phyloP scores from a whole-genome alignment of 2,888 invertebrate genomes.

The Polydrusus cervinus region DNA sequence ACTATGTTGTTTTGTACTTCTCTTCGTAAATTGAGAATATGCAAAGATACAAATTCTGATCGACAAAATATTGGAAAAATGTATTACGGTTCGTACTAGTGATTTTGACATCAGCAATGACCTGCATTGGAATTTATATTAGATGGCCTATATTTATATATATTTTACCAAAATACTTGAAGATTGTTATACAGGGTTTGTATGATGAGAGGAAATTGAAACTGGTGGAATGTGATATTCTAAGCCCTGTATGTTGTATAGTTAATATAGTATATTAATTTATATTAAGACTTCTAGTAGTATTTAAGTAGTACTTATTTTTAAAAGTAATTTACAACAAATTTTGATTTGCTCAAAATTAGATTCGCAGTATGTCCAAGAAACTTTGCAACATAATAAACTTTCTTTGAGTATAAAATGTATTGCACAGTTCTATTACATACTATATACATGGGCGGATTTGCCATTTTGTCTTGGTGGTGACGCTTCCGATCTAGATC shows the following conservation, averaged over 20 bases:
- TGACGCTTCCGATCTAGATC: too few relatives aligned
- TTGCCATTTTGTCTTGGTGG: too few relatives aligned
- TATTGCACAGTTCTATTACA: too few relatives aligned
- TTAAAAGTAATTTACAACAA: not conserved
- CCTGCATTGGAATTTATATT: too few relatives aligned
- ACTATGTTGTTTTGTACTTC: too few relatives aligned
- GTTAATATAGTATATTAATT: slow-evolving; percentile 14
- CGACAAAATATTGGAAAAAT: too few relatives aligned
- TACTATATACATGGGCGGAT: too few relatives aligned
- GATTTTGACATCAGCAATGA: too few relatives aligned
- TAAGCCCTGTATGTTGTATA: slow-evolving; percentile 36
- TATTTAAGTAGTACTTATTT: slow-evolving; percentile 25
- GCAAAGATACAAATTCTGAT: too few relatives aligned
- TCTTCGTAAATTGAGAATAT: too few relatives aligned
- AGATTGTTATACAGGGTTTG: slow-evolving; percentile 29
- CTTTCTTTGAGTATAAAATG: not conserved
- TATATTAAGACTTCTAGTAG: slow-evolving; percentile 23
- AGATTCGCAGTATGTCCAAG: not conserved
- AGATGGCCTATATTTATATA: not conserved
- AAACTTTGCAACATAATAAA: not conserved
- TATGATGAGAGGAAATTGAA: not conserved
- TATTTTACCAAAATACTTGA: slow-evolving; percentile 23
- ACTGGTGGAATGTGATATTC: slow-evolving; percentile 36
- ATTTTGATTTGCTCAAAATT: slow-evolving; percentile 15
- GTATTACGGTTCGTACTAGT: too few relatives aligned